A percentile compares a stretch with the other conserved stretches of the same genome.
Conservation (phyloP, 2,888 invertebrate species). For the Plagiodera versicolora region DNA sequence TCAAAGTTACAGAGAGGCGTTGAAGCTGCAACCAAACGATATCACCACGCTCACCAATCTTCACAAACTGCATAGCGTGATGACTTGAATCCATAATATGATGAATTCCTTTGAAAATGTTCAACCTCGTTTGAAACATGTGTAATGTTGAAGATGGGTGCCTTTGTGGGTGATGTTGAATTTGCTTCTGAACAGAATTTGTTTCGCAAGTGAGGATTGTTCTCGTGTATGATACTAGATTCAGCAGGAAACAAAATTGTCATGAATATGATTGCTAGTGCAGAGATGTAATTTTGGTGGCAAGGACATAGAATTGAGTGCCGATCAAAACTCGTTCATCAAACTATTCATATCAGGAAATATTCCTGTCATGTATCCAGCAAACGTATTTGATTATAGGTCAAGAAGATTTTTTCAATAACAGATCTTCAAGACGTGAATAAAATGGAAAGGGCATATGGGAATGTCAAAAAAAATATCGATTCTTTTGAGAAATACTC, state of each 20-base stretch:
- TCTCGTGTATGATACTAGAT: no score
- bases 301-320: background rate
- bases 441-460: no score
- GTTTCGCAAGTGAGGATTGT: no score
- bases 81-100: slow-evolving; percentile 57
- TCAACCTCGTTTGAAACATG: background rate
- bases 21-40: slow-evolving; percentile 86
- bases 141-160: background rate
- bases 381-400: no score
- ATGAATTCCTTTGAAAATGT: background rate
- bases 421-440: no score
- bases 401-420: no score
- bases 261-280: background rate
- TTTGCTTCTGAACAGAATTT: background rate
- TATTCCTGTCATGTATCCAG: no score
- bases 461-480: no score
- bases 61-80: slow-evolving; percentile 66
- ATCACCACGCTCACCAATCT: slow-evolving; percentile 87
- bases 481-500: no score
- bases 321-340: no score
- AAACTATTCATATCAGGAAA: no score
- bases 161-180: background rate
- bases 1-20: slow-evolving; percentile 80
- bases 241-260: background rate
- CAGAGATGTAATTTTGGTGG: background rate